These are phyloP conservation scores for Rhinoderma darwinii DNA, from an alignment of 2,113 vertebrate genomes.

Conservation along the genomic window DNA sequence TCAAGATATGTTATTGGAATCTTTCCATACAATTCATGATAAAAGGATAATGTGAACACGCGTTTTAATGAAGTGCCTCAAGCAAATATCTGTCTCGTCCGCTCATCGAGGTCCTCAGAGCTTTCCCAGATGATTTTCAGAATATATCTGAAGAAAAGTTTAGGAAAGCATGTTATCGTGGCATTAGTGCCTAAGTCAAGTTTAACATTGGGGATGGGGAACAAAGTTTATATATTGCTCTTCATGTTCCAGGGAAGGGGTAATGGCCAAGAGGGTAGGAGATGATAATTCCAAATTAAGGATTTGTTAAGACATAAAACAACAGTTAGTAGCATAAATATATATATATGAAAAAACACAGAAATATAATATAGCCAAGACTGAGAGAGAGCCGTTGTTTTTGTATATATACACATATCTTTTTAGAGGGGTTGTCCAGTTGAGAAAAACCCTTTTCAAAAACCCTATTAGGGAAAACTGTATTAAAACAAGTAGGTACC, in stretches of 20 bases:
- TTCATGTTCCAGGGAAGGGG: not conserved
- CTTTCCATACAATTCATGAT: conserved; percentile 9
- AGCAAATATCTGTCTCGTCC: not conserved
- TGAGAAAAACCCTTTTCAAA: no score
- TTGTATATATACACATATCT: no score
- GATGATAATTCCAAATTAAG: not conserved
- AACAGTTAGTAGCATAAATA: not conserved
- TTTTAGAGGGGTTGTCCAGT: no score
- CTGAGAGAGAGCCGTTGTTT: no score
- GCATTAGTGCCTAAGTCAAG: not conserved
- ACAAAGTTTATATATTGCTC: not conserved
- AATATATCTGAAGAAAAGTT: conserved; percentile 30
- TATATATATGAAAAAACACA: not conserved
- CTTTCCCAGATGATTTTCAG: conserved; percentile 24
- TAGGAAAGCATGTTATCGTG: not conserved
- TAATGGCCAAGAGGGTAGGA: not conserved
- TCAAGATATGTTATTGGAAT: conserved; percentile 18
- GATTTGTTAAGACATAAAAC: not conserved
- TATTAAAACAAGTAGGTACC: no score
- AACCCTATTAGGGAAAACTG: no score
- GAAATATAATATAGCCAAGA: no score
- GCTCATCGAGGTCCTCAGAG: not conserved
- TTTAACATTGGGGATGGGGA: conserved; percentile 8
- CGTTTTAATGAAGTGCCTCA: conserved; percentile 22
- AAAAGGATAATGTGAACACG: conserved; percentile 17